These are phyloP conservation scores for Furnarius figulus DNA, from an alignment of 2,113 vertebrate species.

Conservation along the genomic window DNA sequence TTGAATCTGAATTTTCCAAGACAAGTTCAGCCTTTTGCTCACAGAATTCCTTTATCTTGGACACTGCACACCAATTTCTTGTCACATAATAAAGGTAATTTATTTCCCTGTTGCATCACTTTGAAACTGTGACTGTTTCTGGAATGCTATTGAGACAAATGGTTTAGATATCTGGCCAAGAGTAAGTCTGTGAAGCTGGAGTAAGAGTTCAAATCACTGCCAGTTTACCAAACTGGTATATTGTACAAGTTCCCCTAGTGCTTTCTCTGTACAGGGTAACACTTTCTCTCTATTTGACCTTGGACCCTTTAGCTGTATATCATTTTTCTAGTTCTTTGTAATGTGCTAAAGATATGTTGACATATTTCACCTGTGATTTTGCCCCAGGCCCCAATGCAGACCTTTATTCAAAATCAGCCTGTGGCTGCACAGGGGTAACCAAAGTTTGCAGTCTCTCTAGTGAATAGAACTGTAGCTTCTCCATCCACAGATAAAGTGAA, in stretches of 20 bases:
- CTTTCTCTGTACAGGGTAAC: neutral
- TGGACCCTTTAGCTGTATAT: neutral
- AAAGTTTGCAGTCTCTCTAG: neutral
- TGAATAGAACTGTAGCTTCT: neutral
- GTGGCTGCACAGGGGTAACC: neutral
- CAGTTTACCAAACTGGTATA: neutral
- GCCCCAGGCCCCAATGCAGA: neutral
- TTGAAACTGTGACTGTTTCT: constrained; percentile 6
- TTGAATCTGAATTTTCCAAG: neutral
- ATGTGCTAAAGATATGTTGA: neutral
- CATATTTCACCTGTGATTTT: neutral
- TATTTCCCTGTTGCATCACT: neutral
- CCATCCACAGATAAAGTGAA: neutral
- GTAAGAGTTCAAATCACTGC: neutral
- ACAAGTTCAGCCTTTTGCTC: neutral
- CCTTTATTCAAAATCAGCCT: neutral
- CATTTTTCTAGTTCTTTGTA: neutral
- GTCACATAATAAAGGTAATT: neutral
- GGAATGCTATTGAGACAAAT: neutral
- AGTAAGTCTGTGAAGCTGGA: neutral
- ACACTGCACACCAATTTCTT: neutral
- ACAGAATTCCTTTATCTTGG: neutral
- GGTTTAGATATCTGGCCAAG: neutral
- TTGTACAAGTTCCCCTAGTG: neutral
- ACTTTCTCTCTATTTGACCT: neutral